Percentiles rank a stretch among this genome's conserved stretches.
Conservation (phyloP, 2,888 invertebrate genomes). For the Antheraea assamensis region DNA sequence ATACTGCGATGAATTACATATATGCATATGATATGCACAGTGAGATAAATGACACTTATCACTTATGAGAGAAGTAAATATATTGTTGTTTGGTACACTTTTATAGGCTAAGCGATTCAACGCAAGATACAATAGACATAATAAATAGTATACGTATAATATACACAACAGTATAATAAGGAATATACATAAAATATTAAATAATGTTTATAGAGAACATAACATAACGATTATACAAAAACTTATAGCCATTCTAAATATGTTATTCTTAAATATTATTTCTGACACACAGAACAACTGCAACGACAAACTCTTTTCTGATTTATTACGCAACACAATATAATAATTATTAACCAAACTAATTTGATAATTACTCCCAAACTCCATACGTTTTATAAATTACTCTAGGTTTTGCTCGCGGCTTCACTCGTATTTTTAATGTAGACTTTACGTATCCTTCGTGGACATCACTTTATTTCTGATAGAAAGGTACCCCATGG, state of each 20-base stretch:
- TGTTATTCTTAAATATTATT: background rate
- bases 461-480: too few species aligned
- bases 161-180: background rate
- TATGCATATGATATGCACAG: background rate
- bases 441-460: too few species aligned
- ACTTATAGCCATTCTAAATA: background rate
- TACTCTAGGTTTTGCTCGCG: too few species aligned
- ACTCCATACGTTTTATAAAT: too few species aligned
- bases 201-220: background rate
- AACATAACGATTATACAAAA: conserved; percentile 6
- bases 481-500: too few species aligned
- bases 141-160: too few species aligned
- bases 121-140: background rate
- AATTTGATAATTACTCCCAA: too few species aligned
- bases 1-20: background rate
- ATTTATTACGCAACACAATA: background rate
- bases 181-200: background rate
- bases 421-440: too few species aligned
- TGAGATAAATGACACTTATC: background rate
- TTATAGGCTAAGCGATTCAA: background rate
- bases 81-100: background rate
- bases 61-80: background rate
- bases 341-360: background rate
- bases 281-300: background rate
- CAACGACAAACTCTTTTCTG: background rate